These are phyloP conservation scores for Parotocinclus haroldoi DNA, from an alignment of 2,797 vertebrate genomes.

Conservation along the genomic window DNA sequence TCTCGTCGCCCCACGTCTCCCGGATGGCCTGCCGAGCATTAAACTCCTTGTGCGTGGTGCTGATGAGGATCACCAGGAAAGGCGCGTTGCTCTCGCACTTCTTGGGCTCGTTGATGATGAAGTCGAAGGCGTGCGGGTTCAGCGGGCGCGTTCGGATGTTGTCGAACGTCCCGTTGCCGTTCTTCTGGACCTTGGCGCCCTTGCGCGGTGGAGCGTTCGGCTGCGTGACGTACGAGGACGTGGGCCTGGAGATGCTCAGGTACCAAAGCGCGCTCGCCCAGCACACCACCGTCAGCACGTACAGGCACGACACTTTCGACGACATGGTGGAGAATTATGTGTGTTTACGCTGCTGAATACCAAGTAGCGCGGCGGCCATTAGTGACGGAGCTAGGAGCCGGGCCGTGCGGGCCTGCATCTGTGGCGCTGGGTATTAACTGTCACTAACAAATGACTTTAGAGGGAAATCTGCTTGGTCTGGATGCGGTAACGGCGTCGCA, in stretches of 20 bases:
- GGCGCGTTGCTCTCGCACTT: conserved; percentile 84
- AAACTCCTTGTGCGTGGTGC: conserved; percentile 87
- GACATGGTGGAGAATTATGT: conserved; percentile 86
- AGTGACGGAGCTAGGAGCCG: conserved; percentile 63
- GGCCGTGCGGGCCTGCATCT: conserved; percentile 78
- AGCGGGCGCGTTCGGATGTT: conserved; percentile 94
- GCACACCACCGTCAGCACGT: conserved; percentile 93
- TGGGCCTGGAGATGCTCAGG: conserved; percentile 87
- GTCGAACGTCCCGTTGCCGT: conserved; percentile 78
- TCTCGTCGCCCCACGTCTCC: conserved; percentile 96
- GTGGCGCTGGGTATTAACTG: conserved; percentile 70
- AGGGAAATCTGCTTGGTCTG: conserved; percentile 57
- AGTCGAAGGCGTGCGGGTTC: conserved; percentile 91
- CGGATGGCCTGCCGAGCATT: conserved; percentile 86
- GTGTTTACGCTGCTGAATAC: conserved; percentile 67
- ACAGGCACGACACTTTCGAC: conserved; percentile 96
- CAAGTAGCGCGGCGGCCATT: conserved; percentile 68
- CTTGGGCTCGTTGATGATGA: conserved; percentile 90
- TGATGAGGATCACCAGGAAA: conserved; percentile 88
- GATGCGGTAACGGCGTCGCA: conserved; percentile 48
- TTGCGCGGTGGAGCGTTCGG: conserved; percentile 77
- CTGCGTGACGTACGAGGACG: conserved; percentile 84
- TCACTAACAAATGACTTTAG: conserved; percentile 64
- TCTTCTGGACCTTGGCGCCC: conserved; percentile 73
- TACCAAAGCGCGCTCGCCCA: conserved; percentile 98